phyloP scores from a whole-genome alignment of 1,140 invertebrate species.

The Prorops nasuta region DNA sequence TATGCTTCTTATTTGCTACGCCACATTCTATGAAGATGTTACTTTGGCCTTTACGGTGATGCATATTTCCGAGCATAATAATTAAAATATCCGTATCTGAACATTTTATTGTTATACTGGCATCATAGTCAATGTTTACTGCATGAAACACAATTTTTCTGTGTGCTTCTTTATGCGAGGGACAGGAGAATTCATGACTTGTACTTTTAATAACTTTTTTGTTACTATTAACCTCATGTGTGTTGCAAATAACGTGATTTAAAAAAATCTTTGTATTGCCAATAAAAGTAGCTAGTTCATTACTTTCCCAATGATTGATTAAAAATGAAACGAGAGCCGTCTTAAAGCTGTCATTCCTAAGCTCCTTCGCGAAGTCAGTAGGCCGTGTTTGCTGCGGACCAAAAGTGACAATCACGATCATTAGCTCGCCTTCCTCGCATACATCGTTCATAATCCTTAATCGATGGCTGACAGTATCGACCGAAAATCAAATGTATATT shows the following conservation, averaged over 20 bases:
- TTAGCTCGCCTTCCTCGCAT: neutral
- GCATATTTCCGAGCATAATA: conserved; percentile 20
- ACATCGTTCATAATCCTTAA: neutral
- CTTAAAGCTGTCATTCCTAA: conserved; percentile 4
- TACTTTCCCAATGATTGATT: neutral
- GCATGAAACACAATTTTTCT: conserved; percentile 21
- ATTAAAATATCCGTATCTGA: conserved; percentile 20
- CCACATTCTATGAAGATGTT: conserved; percentile 27
- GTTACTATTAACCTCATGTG: neutral
- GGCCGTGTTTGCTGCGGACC: neutral
- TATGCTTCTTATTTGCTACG: conserved; percentile 26
- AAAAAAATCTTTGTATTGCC: neutral
- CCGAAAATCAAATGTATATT: neutral
- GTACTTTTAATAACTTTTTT: neutral
- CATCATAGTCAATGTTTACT: conserved; percentile 8
- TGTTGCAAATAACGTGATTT: neutral
- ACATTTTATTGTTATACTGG: conserved; percentile 6
- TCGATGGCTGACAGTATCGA: neutral
- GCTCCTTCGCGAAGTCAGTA: conserved; percentile 2
- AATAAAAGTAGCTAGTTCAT: conserved; percentile 3
- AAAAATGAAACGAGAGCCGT: conserved; percentile 1
- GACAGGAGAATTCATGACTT: conserved; percentile 11
- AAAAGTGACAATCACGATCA: neutral
- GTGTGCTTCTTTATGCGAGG: conserved; percentile 19
- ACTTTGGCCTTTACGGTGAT: neutral